Percentiles rank a stretch among this genome's conserved stretches.
These are phyloP conservation scores for Galleria mellonella DNA, from an alignment of 1,140 invertebrate species.

Conservation along the genomic window DNA sequence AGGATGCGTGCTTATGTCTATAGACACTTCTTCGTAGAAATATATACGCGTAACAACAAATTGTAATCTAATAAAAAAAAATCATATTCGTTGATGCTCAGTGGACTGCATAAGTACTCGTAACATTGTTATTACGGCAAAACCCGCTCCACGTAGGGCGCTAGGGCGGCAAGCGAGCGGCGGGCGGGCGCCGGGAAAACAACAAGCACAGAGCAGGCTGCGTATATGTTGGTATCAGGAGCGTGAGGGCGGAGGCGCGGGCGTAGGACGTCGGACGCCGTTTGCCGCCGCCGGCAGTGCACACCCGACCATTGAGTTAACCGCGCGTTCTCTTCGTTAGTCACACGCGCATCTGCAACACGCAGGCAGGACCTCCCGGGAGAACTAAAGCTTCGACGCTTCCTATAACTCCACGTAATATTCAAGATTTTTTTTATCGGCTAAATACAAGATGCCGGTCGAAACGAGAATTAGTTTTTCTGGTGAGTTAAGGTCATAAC, in stretches of 20 bases:
- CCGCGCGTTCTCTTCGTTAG: constrained; percentile 31
- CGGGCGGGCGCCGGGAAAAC: constrained; percentile 27
- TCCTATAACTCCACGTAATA: background rate
- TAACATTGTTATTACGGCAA: background rate
- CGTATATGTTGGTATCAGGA: constrained; percentile 23
- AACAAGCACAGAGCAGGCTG: constrained; percentile 34
- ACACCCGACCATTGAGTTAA: constrained; percentile 37
- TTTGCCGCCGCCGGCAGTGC: constrained; percentile 35
- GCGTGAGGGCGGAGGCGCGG: constrained; percentile 34
- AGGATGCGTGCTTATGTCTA: no score
- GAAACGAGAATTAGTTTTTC: constrained; percentile 69
- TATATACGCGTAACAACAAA: no score
- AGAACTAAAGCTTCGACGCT: constrained; percentile 6
- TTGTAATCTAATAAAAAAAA: no score
- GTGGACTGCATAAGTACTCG: no score
- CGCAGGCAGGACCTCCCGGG: constrained; percentile 8
- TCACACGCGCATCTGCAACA: constrained; percentile 19
- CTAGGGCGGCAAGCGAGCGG: constrained; percentile 13
- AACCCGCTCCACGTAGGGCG: background rate
- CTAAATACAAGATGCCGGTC: constrained; percentile 45
- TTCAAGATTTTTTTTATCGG: background rate
- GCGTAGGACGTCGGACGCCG: constrained; percentile 27
- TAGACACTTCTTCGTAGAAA: no score
- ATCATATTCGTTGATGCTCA: no score
- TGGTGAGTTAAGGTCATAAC: constrained; percentile 34